Base-by-base conservation (phyloP, 2,888 invertebrate genomes). In the Apamea monoglypha region DNA sequence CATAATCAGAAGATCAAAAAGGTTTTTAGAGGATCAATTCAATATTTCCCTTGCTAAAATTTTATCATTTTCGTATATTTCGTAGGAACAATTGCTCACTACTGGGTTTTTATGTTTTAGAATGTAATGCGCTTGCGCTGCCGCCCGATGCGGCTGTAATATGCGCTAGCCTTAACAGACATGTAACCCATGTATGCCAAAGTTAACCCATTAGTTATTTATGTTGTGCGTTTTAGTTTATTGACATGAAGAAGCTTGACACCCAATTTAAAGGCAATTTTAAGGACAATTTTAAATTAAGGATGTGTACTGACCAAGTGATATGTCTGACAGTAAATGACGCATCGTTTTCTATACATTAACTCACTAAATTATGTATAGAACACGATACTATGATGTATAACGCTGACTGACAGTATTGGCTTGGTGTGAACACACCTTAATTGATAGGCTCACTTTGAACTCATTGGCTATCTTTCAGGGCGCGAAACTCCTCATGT, bases 171-270 rank as follows among this genome's bases (percentile, higher is more conserved):
- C 75, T 68, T 66, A 59, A 70, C 64, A 66, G n/a, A 47, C 50
- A 66, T 84, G 61, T 77, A 53, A 73, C 80, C 85, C 66, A 75
- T 53, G 14, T 75, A 76, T 76, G 74, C 85, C 83, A 69, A 74
- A 78, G 64, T 83, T 69, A 78, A 80, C 83, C 86, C 83, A 76
- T 86, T 85, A 78, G 85, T 86, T 86, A 81, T 85, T 84, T 82
- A 78, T 80, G 70, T 79, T 76, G 69, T 80, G 83, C 56, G 59
- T 69, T 85, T 79, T 85, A 85, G 85, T 86, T 86, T 83, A 85
- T 85, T 86, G 69, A 86, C 80, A 86, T 86, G 76, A 85, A 74
- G 53, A 86, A 86, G 86, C 86, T 86, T 74, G 68, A 78, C 36
- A 86, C 86, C 86, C 86, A 85, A 80, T 85, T 85, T 82, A 76